Conservation (phyloP, 2,797 vertebrate genomes). For the Aphelocoma californica region DNA sequence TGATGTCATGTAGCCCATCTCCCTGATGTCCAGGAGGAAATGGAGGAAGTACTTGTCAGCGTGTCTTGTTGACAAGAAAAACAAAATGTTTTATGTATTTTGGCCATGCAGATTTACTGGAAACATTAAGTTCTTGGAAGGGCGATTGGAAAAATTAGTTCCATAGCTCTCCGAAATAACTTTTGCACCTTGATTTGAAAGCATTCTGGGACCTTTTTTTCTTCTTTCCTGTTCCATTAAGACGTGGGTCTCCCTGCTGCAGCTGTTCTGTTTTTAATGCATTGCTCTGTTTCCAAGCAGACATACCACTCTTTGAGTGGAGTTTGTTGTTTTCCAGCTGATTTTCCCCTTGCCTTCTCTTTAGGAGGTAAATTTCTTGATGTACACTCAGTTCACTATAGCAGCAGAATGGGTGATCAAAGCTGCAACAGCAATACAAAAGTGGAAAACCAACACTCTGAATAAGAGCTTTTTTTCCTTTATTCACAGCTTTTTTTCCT, state of each 20-base stretch:
- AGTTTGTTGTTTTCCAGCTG: neutral
- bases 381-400: neutral
- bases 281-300: conserved; percentile 22
- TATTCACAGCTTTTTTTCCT: neutral
- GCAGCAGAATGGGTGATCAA: neutral
- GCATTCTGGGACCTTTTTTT: neutral
- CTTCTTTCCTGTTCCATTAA: neutral
- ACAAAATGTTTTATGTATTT: neutral
- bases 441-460: neutral
- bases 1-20: neutral
- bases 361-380: neutral
- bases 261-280: conserved; percentile 6
- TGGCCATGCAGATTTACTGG: neutral
- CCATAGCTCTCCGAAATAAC: neutral
- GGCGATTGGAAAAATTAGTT: conserved; percentile 7
- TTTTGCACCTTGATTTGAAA: conserved; percentile 18
- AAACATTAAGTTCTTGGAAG: conserved; percentile 9
- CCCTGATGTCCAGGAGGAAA: neutral
- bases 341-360: conserved; percentile 6
- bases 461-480: neutral
- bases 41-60: neutral
- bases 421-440: neutral
- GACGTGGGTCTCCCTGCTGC: neutral
- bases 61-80: conserved; percentile 8
- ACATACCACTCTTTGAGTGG: neutral